Percentiles rank a stretch among this genome's conserved stretches.
Conservation (phyloP, 37 sponge, comb jelly and placozoan genomes). For the Beroe ovata region DNA sequence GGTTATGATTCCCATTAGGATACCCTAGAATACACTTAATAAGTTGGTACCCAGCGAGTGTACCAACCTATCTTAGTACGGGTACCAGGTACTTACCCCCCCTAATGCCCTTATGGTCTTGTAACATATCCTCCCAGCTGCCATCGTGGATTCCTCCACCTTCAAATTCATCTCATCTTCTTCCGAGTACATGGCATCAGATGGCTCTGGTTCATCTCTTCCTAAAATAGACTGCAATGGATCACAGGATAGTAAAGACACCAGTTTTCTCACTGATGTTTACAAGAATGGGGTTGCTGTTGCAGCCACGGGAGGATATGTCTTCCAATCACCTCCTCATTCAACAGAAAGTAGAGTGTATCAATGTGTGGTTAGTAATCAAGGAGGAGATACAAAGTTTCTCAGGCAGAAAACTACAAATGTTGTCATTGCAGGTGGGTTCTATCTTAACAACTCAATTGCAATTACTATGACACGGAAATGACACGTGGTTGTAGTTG, state of each 20-base stretch:
- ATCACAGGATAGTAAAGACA: not conserved
- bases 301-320: not conserved
- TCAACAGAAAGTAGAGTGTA: constrained; percentile 8
- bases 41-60: too few relatives aligned
- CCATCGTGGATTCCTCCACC: not conserved
- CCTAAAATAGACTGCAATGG: constrained; percentile 2
- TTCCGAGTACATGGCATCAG: constrained; percentile 32
- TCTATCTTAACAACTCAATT: too few relatives aligned
- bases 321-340: not conserved
- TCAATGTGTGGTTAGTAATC: not conserved
- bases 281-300: not conserved
- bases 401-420: not conserved
- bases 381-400: not conserved
- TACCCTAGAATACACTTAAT: too few relatives aligned
- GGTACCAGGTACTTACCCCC: too few relatives aligned
- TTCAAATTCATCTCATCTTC: not conserved
- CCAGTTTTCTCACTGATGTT: not conserved
- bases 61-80: too few relatives aligned
- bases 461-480: too few relatives aligned
- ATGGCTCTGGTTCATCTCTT: not conserved
- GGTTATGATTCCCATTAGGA: too few relatives aligned
- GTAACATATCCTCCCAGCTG: too few relatives aligned
- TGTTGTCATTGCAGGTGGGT: constrained; percentile 8
- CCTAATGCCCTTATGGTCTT: too few relatives aligned
- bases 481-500: too few relatives aligned